Evolutionary conservation across 2,797 vertebrate species (phyloP).

Genomic region (Anguilla obscura): DNA sequence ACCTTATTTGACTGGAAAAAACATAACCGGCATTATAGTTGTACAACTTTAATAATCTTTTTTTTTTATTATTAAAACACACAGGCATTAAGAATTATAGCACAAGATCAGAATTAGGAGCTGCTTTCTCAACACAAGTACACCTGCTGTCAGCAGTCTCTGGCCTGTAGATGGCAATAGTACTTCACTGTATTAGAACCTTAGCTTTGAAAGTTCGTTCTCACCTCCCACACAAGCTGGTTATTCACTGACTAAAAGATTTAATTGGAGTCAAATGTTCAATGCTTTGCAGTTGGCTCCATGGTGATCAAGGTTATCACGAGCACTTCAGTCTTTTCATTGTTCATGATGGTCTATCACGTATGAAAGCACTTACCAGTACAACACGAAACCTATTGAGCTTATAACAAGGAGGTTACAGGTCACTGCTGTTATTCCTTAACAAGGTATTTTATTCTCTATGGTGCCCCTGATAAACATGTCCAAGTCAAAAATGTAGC

Average conservation of each 20-base stretch:
- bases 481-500: slow-evolving; percentile 8
- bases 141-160: background rate
- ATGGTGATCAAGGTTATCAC: background rate
- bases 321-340: background rate
- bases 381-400: background rate
- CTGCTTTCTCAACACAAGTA: background rate
- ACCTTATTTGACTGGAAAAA: background rate
- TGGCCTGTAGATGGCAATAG: background rate
- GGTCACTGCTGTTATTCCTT: background rate
- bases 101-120: background rate
- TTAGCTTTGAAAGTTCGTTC: background rate
- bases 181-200: background rate
- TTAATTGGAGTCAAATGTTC: background rate
- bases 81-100: background rate
- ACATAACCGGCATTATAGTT: background rate
- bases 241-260: background rate
- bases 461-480: background rate
- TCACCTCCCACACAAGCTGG: background rate
- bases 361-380: background rate
- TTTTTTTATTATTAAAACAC: background rate
- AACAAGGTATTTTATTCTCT: background rate
- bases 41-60: background rate
- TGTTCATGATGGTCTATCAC: background rate
- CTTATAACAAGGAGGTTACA: background rate
- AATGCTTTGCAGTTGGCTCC: background rate